A percentile compares a stretch with the other conserved stretches of the same genome.
Evolutionary conservation across 2,113 vertebrate genomes (phyloP).

Genomic region (Caranx melampygus): DNA sequence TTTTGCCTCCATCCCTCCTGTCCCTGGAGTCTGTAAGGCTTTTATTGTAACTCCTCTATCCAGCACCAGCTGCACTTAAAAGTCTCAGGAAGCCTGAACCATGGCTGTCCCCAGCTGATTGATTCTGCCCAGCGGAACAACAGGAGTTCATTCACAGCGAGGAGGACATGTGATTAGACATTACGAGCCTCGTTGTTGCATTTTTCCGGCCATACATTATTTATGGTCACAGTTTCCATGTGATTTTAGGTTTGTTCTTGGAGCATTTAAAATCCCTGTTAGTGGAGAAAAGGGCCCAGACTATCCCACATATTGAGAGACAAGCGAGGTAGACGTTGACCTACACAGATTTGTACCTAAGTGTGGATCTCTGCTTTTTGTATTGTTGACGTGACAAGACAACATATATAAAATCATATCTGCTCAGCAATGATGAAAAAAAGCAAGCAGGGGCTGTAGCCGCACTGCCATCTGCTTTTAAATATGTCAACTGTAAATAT

Average conservation of each 20-base stretch:
- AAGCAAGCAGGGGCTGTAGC: background rate
- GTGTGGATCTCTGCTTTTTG: background rate
- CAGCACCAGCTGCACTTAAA: background rate
- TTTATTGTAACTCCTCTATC: constrained; percentile 38
- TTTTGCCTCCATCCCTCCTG: constrained; percentile 11
- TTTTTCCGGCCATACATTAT: background rate
- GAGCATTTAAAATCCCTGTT: background rate
- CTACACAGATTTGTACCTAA: background rate
- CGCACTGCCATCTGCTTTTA: background rate
- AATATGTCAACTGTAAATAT: background rate
- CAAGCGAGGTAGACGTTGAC: no score
- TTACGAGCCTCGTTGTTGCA: background rate
- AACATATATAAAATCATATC: background rate
- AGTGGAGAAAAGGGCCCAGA: background rate
- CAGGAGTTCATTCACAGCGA: constrained; percentile 18
- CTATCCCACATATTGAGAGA: no score
- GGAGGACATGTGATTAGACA: background rate
- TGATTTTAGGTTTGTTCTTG: no score
- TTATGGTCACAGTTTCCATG: background rate
- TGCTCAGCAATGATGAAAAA: background rate
- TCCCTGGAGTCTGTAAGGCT: constrained; percentile 20
- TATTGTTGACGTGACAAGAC: background rate
- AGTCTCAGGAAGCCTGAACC: constrained; percentile 1
- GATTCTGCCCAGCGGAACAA: constrained; percentile 18
- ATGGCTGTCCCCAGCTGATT: constrained; percentile 6